phyloP scores from a whole-genome alignment of 2,113 vertebrate genomes.

The Carassius carassius region DNA sequence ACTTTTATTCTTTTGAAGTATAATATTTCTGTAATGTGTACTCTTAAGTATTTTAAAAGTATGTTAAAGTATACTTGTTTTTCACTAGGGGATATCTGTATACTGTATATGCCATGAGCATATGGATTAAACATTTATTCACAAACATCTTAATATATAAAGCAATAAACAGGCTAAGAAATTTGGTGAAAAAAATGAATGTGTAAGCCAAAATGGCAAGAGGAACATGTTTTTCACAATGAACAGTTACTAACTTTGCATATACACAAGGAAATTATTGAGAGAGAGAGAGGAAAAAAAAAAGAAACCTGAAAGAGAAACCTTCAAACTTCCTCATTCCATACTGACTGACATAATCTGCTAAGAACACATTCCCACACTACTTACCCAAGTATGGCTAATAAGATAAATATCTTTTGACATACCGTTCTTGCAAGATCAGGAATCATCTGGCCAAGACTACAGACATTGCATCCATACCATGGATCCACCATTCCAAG shows the following conservation, averaged over 20 bases:
- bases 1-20: neutral
- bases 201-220: neutral
- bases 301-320: slow-evolving; percentile 10
- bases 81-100: too few relatives aligned
- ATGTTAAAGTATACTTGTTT: too few relatives aligned
- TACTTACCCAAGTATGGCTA: neutral
- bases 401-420: neutral
- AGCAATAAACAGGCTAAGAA: neutral
- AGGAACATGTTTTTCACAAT: neutral
- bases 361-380: neutral
- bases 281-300: too few relatives aligned
- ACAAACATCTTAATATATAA: neutral
- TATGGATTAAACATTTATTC: neutral
- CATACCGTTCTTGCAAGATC: slow-evolving; percentile 87
- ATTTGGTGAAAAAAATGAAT: neutral
- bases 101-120: neutral
- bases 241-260: neutral
- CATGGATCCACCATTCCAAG: slow-evolving; percentile 87
- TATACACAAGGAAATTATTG: neutral
- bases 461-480: slow-evolving; percentile 87
- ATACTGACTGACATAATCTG: neutral
- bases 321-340: slow-evolving; percentile 21
- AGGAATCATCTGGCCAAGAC: slow-evolving; percentile 83
- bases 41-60: neutral
- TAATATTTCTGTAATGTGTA: neutral